phyloP scores from a whole-genome alignment of 2,113 vertebrate species.

The Hydrolagus affinis region DNA sequence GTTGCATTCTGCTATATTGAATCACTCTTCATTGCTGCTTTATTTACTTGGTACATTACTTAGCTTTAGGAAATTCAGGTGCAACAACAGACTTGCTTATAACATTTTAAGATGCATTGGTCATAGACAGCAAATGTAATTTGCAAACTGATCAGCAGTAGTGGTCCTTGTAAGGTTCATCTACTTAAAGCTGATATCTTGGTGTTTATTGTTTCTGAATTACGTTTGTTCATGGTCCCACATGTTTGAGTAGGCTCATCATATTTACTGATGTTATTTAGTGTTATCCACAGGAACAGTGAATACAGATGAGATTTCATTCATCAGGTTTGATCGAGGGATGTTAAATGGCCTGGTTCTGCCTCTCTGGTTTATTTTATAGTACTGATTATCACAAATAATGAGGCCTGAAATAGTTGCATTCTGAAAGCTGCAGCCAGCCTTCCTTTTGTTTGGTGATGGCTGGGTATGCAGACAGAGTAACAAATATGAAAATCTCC shows the following conservation, averaged over 20 bases:
- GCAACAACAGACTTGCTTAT: background rate
- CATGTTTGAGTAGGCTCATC: background rate
- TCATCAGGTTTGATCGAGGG: background rate
- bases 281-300: background rate
- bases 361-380: background rate
- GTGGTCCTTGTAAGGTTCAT: background rate
- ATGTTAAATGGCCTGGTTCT: conserved; percentile 19
- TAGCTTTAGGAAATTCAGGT: background rate
- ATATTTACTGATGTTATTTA: background rate
- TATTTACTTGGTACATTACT: background rate
- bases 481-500: background rate
- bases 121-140: background rate
- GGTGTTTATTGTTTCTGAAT: background rate
- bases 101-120: background rate
- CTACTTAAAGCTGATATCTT: background rate
- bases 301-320: background rate
- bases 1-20: background rate
- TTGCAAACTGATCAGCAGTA: background rate
- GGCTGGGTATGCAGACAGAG: too few relatives aligned
- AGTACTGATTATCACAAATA: background rate
- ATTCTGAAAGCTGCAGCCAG: background rate
- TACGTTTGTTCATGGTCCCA: conserved; percentile 5
- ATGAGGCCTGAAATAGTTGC: background rate
- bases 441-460: background rate
- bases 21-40: background rate